Evolutionary conservation across 2,797 vertebrate genomes (phyloP).

Genomic region (Clarias laeviceps): DNA sequence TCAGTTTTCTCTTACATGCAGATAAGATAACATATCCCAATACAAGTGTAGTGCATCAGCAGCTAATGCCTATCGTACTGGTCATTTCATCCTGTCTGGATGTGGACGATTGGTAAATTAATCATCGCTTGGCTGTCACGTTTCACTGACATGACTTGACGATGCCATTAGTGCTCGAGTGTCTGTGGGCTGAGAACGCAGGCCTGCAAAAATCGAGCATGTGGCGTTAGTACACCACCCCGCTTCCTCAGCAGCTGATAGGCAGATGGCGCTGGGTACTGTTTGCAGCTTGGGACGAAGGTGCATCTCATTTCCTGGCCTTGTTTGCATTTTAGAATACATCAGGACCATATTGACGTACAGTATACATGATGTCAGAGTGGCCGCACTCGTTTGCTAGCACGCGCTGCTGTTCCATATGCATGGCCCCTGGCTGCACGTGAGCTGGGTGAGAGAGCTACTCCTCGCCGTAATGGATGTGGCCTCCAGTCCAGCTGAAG

Average conservation of each 20-base stretch:
- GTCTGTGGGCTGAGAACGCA: conserved; percentile 71
- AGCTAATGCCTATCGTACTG: neutral
- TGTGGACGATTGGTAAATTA: conserved; percentile 86
- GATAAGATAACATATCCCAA: conserved; percentile 5
- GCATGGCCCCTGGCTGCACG: conserved; percentile 67
- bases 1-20: neutral
- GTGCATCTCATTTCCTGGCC: conserved; percentile 97
- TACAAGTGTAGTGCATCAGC: neutral
- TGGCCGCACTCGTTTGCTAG: conserved; percentile 78
- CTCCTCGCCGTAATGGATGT: conserved; percentile 81
- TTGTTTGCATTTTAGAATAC: conserved; percentile 99
- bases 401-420: conserved; percentile 79
- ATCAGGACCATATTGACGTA: conserved; percentile 99
- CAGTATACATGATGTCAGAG: conserved; percentile 96
- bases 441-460: conserved; percentile 74
- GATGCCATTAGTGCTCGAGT: conserved; percentile 90
- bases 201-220: conserved; percentile 81
- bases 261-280: conserved; percentile 94
- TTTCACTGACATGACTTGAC: conserved; percentile 86
- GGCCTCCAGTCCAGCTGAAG: conserved; percentile 83
- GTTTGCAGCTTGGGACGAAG: conserved; percentile 91
- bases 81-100: conserved; percentile 63
- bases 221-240: conserved; percentile 92
- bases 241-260: conserved; percentile 94
- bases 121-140: conserved; percentile 87